Evolutionary conservation across 1,140 invertebrate species (phyloP), one percentile per base, ranked within the genome.

Genomic region (Whitmania pigra): DNA sequence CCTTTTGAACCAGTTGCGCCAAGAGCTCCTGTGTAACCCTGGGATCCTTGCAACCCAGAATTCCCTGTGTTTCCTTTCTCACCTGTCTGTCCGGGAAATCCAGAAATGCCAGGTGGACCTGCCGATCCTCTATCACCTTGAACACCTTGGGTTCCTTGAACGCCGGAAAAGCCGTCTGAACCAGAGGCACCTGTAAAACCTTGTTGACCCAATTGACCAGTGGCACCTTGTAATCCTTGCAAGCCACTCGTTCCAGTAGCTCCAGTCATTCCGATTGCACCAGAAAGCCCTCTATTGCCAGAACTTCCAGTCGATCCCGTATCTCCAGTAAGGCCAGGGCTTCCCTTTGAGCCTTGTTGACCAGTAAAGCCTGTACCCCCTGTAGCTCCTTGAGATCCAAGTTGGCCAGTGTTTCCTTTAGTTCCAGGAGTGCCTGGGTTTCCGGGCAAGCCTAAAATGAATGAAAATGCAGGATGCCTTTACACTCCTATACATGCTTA

Each of bases 1-100:
- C 73, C 73, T 71, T 40, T 67, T 60, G 73, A 69, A 17, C 73
- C 73, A 67, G 55, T 70, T 69, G 49, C 20, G 20, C 72, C 72
- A 13, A 31, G 18, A 25, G 68, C 66, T 43, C 72, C 72, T 70
- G 49, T 73, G 13, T 36, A 49, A 25, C 72, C 72, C 22, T 18
- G 31, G 17, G 36, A 2, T 70, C 72, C 72, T 20, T 69, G 27
- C 40, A 69, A 60, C 31, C 73, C 73, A 40, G 71, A 3, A 11
- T 22, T 55, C 2, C 73, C 73, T 25, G n/a, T 49, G 9, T 22
- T 25, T 71, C 73, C 73, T 36, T 73, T 53, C 20, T 40, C 22
- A 53, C 72, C 72, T 9, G 29, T n/a, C 25, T 69, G 60, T 20
- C 69, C 69, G 63, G 69, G 69, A 22, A 20, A 25, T 66, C 69